Evolutionary conservation across 1,140 invertebrate species (phyloP).

Genomic region (Aradophagus sp.): DNA sequence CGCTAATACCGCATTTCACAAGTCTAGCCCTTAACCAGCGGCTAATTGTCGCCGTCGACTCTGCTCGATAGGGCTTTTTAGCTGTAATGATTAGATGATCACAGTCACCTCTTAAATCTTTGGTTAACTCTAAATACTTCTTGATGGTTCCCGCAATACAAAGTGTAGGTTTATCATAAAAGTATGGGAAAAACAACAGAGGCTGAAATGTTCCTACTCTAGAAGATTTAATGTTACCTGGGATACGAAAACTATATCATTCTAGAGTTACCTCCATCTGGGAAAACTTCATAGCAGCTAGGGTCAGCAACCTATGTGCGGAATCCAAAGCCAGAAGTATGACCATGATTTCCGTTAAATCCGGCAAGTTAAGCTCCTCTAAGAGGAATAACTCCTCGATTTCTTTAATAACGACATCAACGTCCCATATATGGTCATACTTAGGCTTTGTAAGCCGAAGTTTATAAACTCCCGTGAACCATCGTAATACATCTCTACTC

Average conservation of each 20-base stretch:
- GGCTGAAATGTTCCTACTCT: background rate
- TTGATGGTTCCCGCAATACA: conserved; percentile 2
- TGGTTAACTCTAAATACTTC: background rate
- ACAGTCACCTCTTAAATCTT: background rate
- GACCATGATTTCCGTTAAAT: conserved; percentile 1
- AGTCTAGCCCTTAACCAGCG: background rate
- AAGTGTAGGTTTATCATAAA: conserved; percentile 1
- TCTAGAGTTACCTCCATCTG: conserved; percentile 3
- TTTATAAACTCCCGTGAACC: conserved; percentile 6
- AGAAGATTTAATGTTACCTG: conserved; percentile 3
- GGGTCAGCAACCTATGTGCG: background rate
- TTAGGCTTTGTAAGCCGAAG: conserved; percentile 4
- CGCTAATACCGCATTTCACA: background rate
- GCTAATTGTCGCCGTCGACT: conserved; percentile 2
- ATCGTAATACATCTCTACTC: background rate
- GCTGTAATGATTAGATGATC: conserved; percentile 3
- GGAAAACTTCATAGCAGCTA: background rate
- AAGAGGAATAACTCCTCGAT: conserved; percentile 1
- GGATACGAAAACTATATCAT: background rate
- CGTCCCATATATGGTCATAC: conserved; percentile 16
- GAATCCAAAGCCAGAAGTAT: background rate
- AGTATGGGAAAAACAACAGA: conserved; percentile 6
- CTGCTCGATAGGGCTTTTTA: background rate
- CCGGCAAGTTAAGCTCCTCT: background rate
- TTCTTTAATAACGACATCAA: conserved; percentile 1